These are phyloP conservation scores for Drosophila villosipedis DNA, from an alignment of 2,888 invertebrate species.

Conservation along the genomic window DNA sequence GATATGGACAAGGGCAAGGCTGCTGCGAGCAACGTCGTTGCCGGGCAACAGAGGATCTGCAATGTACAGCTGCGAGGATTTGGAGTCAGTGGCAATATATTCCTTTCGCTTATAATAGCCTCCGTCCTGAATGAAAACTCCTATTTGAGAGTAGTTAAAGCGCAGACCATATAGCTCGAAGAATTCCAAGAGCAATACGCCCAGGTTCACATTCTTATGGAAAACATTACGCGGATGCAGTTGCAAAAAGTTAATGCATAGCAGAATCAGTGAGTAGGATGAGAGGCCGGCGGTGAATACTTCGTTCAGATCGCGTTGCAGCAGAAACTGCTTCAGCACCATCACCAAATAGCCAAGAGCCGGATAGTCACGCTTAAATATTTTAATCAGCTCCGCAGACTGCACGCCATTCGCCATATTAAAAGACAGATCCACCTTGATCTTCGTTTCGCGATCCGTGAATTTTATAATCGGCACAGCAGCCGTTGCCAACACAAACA, in stretches of 20 bases:
- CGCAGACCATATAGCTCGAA: constrained; percentile 98
- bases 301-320: constrained; percentile 98
- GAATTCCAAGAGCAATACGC: constrained; percentile 97
- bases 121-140: constrained; percentile 94
- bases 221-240: constrained; percentile 94
- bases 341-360: constrained; percentile 96
- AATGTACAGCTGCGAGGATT: constrained; percentile 96
- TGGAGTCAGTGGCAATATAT: constrained; percentile 96
- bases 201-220: constrained; percentile 91
- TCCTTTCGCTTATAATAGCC: constrained; percentile 95
- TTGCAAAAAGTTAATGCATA: constrained; percentile 98
- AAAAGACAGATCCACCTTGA: constrained; percentile 99
- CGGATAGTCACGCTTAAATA: constrained; percentile 94
- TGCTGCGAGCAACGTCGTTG: constrained; percentile 98
- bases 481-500: constrained; percentile 98
- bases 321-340: constrained; percentile 98
- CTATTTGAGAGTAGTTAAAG: constrained; percentile 96
- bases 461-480: constrained; percentile 99
- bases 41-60: constrained; percentile 98
- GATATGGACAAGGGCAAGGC: constrained; percentile 90
- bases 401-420: constrained; percentile 99
- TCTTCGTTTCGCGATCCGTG: constrained; percentile 91
- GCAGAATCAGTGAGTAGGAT: constrained; percentile 98
- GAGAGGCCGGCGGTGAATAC: constrained; percentile 99
- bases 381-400: constrained; percentile 97